Conservation (phyloP, 2,888 invertebrate species). For the Psylliodes chrysocephalus region DNA sequence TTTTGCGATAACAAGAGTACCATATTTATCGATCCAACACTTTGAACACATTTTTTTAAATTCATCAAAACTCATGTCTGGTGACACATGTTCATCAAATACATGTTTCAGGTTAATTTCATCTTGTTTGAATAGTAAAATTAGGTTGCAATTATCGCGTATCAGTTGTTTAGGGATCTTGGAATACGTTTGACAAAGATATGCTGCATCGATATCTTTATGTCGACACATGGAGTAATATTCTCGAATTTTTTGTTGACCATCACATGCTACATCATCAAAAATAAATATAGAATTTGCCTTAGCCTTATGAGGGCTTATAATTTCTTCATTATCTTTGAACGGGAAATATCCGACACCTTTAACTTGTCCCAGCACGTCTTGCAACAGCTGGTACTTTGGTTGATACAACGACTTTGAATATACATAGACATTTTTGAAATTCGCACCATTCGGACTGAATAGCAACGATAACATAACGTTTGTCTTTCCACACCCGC, state of each 20-base stretch:
- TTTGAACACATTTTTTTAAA: constrained; percentile 17
- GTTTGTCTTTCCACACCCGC: constrained; percentile 9
- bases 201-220: constrained; percentile 29
- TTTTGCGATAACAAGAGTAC: constrained; percentile 20
- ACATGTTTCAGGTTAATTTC: constrained; percentile 26
- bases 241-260: constrained; percentile 25
- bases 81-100: constrained; percentile 24
- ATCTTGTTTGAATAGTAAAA: constrained; percentile 30
- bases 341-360: not conserved
- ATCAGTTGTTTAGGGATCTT: constrained; percentile 27
- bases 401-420: constrained; percentile 5
- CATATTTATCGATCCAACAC: constrained; percentile 19
- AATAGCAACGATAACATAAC: constrained; percentile 9
- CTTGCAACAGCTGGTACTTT: not conserved
- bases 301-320: not conserved
- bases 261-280: constrained; percentile 23
- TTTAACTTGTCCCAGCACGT: not conserved
- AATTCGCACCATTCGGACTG: constrained; percentile 21
- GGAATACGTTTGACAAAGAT: constrained; percentile 31
- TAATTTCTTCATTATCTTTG: not conserved
- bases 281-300: constrained; percentile 27
- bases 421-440: too few relatives aligned
- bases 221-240: constrained; percentile 32
- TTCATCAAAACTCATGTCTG: constrained; percentile 23
- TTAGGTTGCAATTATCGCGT: constrained; percentile 24